Base-by-base conservation (phyloP, 1,140 invertebrate species). In the Hydropsyche tenuis region DNA sequence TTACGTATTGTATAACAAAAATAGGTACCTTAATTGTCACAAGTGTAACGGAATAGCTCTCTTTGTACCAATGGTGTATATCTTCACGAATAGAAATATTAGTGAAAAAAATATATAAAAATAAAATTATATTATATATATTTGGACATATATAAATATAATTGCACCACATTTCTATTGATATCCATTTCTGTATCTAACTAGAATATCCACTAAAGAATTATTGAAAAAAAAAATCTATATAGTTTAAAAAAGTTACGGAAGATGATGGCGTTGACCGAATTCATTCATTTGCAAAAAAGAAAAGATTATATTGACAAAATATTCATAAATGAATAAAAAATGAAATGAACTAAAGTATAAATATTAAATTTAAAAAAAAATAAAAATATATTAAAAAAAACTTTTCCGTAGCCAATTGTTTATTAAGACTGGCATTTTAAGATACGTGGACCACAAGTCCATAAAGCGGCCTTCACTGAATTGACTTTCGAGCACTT, bases 161-260 rank as follows among this genome's bases (percentile, higher is more conserved):
- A 68, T 51, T 74, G 72, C 72, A 74, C 72, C 72, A 69, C 72
- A 72, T 77, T 74, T 75, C 70, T 75, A 69, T 37, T 73, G 71
- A 77, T 73, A 77, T 77, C 48, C 74, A 73, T 77, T 73, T 73
- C 62, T 70, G 65, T 77, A 74, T 73, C 69, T 73, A 74, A 62
- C 53, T 77, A 74, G 73, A 62, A 75, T 73, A 69, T 71, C 73
- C 73, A 73, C 69, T 71, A 53, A 72, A 69, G 23, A 63, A 63
- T 63, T 63, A 25, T 25, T 22, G 23, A 14, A 25, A 16, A 60
- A 60, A 22, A 68, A 46, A 51, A 66, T 43, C 27, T 69, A 69
- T 48, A 43, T 72, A 75, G 69, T 53, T 53, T 16, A 64, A 65
- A 72, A 69, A 72, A 68, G 56, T 75, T 72, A 16, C 63, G 64